Evolutionary conservation across 2,888 invertebrate species (phyloP), one percentile per base, ranked within the genome.

Genomic region (Miltochrista miniata): DNA sequence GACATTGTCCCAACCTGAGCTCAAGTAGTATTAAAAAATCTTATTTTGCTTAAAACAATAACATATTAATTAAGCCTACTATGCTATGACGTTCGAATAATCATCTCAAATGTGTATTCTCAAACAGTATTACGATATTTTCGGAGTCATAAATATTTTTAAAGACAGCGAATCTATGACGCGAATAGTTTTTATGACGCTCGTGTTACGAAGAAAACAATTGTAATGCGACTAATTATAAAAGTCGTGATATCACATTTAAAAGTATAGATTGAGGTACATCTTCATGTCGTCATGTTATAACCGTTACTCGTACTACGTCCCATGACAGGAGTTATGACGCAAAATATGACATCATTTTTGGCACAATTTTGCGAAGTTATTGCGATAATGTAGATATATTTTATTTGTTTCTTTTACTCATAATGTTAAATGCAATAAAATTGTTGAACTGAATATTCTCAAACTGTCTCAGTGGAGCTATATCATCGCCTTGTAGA

Each of bases 311-410:
- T 24, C 5, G 18, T 24, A 24, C 2, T 39, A 39, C 47, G 40
- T 41, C 37, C 37, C 30, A 14, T 14, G 31, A 31, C 31, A 31
- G 31, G 2, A 31, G 5, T 7, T 7, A 45, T 66, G 65, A 64
- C 65, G 64, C 55, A 59, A 8, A 10, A n/a, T 30, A 33, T 61
- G 61, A 64, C 67, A 46, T 67, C 67, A 66, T 10, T 52, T 51
- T 66, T 64, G 65, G 65, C 65, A 66, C 40, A 40, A n/a, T 41
- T 50, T 36, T 45, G 37, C 33, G 14, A n/a, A 18, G 34, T 48
- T 48, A 53, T 58, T 57, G 60, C 50, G 51, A 47, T 54, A 56
- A 18, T 12, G 33, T 33, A 45, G 39, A 50, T 53, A 42, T 18
- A 64, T 57, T 63, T n/a, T 61, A 59, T 59, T 61, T 51, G 38